These are phyloP conservation scores for Lamellibrachia luymesi DNA, from an alignment of 1,140 invertebrate species.

Conservation along the genomic window DNA sequence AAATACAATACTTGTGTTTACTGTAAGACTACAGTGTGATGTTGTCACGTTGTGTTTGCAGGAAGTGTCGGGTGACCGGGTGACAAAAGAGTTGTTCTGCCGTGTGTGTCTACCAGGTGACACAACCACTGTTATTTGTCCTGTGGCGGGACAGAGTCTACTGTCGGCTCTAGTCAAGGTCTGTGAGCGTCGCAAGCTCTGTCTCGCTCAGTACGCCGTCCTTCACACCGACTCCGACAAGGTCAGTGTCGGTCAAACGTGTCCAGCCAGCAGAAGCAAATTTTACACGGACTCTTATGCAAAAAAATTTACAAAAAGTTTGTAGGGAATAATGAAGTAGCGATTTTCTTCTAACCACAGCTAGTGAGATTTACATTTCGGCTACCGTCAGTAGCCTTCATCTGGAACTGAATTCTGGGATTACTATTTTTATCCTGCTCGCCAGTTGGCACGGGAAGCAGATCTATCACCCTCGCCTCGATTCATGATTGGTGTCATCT, in stretches of 20 bases:
- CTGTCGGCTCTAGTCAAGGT: conserved; percentile 75
- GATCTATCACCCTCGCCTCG: too few species aligned
- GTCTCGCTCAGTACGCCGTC: conserved; percentile 76
- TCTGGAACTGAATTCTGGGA: too few species aligned
- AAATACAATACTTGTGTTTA: background rate
- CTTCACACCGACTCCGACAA: conserved; percentile 67
- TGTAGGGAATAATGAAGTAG: too few species aligned
- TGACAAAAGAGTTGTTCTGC: conserved; percentile 62
- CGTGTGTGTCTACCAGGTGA: conserved; percentile 86
- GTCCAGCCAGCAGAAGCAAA: background rate
- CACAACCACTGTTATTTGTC: conserved; percentile 85
- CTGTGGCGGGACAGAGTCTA: conserved; percentile 72
- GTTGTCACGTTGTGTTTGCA: background rate
- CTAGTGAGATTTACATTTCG: too few species aligned
- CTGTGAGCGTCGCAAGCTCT: conserved; percentile 77
- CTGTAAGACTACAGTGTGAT: background rate
- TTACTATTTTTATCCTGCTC: too few species aligned
- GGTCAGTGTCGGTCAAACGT: background rate
- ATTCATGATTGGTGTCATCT: too few species aligned
- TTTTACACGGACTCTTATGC: too few species aligned
- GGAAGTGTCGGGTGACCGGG: conserved; percentile 12
- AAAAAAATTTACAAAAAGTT: too few species aligned
- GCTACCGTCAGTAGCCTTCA: too few species aligned
- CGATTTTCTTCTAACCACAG: too few species aligned
- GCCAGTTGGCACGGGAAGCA: too few species aligned